Base-by-base conservation (phyloP, 1,140 invertebrate species). In the Drosophila lowei region DNA sequence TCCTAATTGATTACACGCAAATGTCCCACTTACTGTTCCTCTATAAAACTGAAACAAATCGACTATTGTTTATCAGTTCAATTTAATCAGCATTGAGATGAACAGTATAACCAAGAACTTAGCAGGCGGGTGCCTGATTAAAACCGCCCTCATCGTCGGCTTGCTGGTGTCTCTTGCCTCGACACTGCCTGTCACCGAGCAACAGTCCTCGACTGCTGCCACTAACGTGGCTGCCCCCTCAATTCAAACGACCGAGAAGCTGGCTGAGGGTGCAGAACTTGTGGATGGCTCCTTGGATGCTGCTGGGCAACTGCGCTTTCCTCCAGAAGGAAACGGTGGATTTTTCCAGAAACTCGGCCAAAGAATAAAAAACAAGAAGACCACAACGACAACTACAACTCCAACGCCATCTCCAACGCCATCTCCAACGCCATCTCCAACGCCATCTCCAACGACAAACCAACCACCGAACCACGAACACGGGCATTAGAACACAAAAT, bases 1-100 rank as follows among this genome's bases (percentile, higher is more conserved):
- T 74, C 42, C 71, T 74, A 74, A 74, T 74, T 74, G 47, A 6
- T 48, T 73, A 34, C 46, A 55, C 49, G 34, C 16, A 65, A 65
- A 49, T 74, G 71, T 53, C 41, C 30, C 70, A 64, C 15, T 73
- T 73, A 11, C 4, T 43, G 16, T 38, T 48, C 34, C 21, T 11
- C 15, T 74, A 74, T 74, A 74, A 38, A 74, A 73, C 18, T 23
- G 41, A 3, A 15, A 18, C 13, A 38, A 38, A 25, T 15, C 48
- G 3, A 16, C 2, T n/a, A 8, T 13, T 38, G 34, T 7, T 21
- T n/a, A 16, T 42, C 56, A 66, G 11, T 18, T 43, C 34, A 28
- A 15, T 30, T 30, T 30, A 28, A 42, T 42, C 34, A 48, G 42
- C 42, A 16, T 2, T 6, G 58, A 65, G 49, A 74, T 74, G 71